These are phyloP conservation scores for Enteromius mattozi DNA, from an alignment of 2,797 vertebrate genomes.

Conservation along the genomic window DNA sequence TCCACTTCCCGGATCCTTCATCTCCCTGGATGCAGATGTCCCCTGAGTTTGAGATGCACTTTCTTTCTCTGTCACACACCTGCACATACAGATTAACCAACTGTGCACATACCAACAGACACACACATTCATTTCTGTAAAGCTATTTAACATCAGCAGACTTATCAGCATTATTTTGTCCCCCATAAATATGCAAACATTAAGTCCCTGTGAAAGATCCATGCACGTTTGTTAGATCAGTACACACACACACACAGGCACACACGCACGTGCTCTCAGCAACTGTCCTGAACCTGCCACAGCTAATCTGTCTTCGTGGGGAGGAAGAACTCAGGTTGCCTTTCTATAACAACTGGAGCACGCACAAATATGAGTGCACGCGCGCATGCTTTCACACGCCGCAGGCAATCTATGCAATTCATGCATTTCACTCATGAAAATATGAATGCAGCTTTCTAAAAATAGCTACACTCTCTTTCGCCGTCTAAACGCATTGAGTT, in stretches of 20 bases:
- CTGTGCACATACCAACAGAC: conserved; percentile 9
- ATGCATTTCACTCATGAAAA: conserved; percentile 48
- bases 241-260: conserved; percentile 4
- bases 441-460: conserved; percentile 54
- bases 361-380: background rate
- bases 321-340: background rate
- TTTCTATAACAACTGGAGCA: conserved; percentile 25
- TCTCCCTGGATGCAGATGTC: conserved; percentile 35
- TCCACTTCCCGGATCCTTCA: conserved; percentile 27
- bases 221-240: conserved; percentile 17
- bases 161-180: conserved; percentile 27
- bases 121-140: background rate
- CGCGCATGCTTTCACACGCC: conserved; percentile 3
- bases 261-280: background rate
- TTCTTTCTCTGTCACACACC: conserved; percentile 25
- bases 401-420: conserved; percentile 38
- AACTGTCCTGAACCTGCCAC: conserved; percentile 47
- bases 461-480: conserved; percentile 46
- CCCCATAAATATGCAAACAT: conserved; percentile 37
- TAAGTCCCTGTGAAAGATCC: conserved; percentile 19
- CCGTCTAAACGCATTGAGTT: conserved; percentile 22
- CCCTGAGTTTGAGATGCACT: background rate
- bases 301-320: conserved; percentile 26
- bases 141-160: conserved; percentile 22
- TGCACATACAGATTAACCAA: conserved; percentile 40